Evolutionary conservation across 2,888 invertebrate genomes (phyloP).

Genomic region (Acrobasis consociella): DNA sequence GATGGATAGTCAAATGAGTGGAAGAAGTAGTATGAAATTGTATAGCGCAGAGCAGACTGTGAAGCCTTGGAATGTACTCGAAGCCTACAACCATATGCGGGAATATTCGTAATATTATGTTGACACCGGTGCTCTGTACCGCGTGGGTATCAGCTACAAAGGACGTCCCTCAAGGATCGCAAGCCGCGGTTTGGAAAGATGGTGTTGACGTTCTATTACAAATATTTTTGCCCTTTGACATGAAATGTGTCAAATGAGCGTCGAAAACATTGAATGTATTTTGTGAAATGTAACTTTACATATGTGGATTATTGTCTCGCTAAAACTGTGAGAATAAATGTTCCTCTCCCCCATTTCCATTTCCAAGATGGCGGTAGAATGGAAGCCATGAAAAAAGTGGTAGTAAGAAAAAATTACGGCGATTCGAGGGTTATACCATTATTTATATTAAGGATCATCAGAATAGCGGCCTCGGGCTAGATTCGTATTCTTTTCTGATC

Average conservation of each 20-base stretch:
- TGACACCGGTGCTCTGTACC: neutral
- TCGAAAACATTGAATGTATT: too few species aligned
- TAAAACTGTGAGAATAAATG: neutral
- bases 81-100: neutral
- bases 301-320: neutral
- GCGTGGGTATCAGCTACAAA: too few species aligned
- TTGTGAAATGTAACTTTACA: neutral
- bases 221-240: too few species aligned
- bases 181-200: too few species aligned
- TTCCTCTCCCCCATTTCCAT: conserved; percentile 1
- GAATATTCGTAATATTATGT: neutral
- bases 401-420: conserved; percentile 10
- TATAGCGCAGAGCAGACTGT: conserved; percentile 3
- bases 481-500: conserved; percentile 37
- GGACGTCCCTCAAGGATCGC: too few species aligned
- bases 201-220: too few species aligned
- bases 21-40: neutral
- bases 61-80: neutral
- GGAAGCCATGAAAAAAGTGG: neutral
- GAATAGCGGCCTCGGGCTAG: conserved; percentile 35
- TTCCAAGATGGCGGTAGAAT: conserved; percentile 12
- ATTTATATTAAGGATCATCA: conserved; percentile 78
- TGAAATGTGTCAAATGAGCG: too few species aligned
- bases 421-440: conserved; percentile 37
- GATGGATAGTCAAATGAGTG: conserved; percentile 15